Evolutionary conservation across 2,797 vertebrate species (phyloP), one percentile per base, ranked within the genome.

Genomic region (Hypotaenidia okinawae): DNA sequence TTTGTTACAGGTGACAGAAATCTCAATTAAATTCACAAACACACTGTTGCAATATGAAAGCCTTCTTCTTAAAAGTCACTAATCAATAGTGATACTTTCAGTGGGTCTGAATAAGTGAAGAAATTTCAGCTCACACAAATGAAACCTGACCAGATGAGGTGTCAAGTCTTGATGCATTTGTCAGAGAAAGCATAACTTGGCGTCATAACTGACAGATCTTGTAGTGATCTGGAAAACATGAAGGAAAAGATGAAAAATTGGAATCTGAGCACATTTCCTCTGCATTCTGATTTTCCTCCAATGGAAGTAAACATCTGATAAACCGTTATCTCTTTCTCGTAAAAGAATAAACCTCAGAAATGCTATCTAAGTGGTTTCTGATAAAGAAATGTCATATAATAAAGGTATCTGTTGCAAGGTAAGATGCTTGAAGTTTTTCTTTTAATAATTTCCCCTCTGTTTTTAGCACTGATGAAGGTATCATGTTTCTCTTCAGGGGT

Each of bases 111-210:
- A 37, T 66, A 78, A 91, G 16, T 62, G 68, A 96, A 96, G 85
- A 81, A 55, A 87, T 90, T 94, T 90, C 57, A 87, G 87, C n/a
- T 76, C 47, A 96, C 49, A 77, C 39, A 94, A 92, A 91, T 52
- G 72, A 80, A 93, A 93, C 62, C 87, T 93, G 90, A 86, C 80
- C 92, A 87, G 85, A 92, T 61, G 84, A 81, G 8, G 47, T n/a
- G 43, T 87, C 86, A 93, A 84, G 51, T 33, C 47, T 89, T 78
- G 72, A 77, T 84, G 69, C 37, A 70, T 70, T 96, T 92, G 87
- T 89, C 85, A 95, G 59, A 95, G 9, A 73, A 6, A 45, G 58
- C n/a, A 94, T 88, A 80, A 94, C 90, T 91, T 90, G 72, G 67
- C 73, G 84, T 86, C 84, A n/a, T 89, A 94, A 95, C 28, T 78